Percentiles rank a stretch among this genome's conserved stretches.
These are phyloP conservation scores for Malurus leucopterus DNA, from an alignment of 2,797 vertebrate genomes.

Conservation along the genomic window DNA sequence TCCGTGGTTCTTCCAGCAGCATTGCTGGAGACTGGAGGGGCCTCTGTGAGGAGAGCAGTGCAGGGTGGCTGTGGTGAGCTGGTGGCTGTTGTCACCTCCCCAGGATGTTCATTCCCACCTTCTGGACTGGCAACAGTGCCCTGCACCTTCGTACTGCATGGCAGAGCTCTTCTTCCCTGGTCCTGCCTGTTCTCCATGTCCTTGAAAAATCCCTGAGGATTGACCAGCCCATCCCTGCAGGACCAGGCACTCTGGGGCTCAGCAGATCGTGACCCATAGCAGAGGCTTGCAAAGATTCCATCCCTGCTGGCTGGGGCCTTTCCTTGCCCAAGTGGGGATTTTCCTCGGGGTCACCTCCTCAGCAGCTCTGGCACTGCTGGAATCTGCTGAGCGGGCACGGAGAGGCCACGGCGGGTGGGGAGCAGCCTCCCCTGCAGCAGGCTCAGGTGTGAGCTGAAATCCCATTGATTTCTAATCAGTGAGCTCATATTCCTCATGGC, in stretches of 20 bases:
- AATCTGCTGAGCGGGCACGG: not conserved
- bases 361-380: not conserved
- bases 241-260: not conserved
- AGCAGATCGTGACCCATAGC: fast-evolving
- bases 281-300: not conserved
- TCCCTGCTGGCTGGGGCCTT: not conserved
- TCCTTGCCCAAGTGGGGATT: not conserved
- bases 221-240: not conserved
- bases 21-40: not conserved
- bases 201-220: not conserved
- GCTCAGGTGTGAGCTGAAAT: constrained; percentile 31
- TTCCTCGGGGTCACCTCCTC: not conserved
- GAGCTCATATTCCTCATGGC: not conserved
- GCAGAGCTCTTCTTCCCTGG: not conserved
- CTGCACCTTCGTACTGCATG: not conserved
- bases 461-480: constrained; percentile 14
- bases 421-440: not conserved
- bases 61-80: not conserved
- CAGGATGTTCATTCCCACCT: not conserved
- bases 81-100: not conserved
- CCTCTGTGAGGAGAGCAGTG: not conserved
- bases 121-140: not conserved
- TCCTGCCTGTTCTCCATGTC: not conserved
- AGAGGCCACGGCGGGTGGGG: not conserved
- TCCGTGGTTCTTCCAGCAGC: not conserved